phyloP scores from a whole-genome alignment of 2,113 vertebrate species.

The Camelus dromedarius region DNA sequence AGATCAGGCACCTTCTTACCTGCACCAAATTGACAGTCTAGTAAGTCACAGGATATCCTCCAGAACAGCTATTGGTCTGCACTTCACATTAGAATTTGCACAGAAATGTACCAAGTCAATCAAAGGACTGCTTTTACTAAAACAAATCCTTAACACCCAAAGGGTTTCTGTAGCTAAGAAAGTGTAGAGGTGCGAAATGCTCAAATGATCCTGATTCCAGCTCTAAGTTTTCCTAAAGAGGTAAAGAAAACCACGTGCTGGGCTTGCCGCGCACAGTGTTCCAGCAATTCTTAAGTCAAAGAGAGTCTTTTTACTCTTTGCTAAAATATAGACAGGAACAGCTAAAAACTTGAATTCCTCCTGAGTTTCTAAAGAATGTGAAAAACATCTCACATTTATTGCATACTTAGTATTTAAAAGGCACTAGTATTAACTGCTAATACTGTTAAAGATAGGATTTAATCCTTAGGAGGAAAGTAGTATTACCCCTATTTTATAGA shows the following conservation, averaged over 20 bases:
- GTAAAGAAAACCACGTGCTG: neutral
- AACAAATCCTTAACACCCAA: slow-evolving; percentile 37
- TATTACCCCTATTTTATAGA: neutral
- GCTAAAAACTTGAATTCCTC: slow-evolving; percentile 48
- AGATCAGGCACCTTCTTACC: neutral
- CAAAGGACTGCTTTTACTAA: neutral
- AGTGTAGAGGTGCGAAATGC: neutral
- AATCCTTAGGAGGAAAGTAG: neutral
- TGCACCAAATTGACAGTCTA: neutral
- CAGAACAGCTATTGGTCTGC: neutral
- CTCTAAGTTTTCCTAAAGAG: neutral
- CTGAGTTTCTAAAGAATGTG: slow-evolving; percentile 29
- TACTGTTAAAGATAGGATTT: slow-evolving; percentile 44
- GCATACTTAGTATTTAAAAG: neutral
- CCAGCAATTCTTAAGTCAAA: neutral
- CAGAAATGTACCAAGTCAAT: neutral
- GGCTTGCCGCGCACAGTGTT: neutral
- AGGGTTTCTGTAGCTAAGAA: slow-evolving; percentile 15
- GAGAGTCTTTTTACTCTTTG: neutral
- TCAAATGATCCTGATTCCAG: neutral
- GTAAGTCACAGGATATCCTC: neutral
- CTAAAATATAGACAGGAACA: neutral
- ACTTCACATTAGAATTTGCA: neutral
- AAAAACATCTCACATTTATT: neutral
- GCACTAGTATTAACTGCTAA: neutral